Evolutionary conservation across 2,888 invertebrate species (phyloP).

Genomic region (Limnephilus auricula): DNA sequence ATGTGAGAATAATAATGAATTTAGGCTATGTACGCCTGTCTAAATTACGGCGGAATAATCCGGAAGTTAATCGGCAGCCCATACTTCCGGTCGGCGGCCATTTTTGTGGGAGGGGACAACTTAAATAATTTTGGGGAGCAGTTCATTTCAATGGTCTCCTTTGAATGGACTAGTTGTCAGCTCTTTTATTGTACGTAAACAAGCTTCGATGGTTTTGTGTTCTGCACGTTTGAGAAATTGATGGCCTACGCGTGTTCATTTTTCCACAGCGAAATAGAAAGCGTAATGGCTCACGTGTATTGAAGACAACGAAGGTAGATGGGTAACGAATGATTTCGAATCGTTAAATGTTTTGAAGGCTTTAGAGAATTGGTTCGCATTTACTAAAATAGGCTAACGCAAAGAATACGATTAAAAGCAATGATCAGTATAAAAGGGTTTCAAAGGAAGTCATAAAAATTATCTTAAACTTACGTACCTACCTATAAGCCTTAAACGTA

Average conservation of each 20-base stretch:
- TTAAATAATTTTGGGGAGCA: not conserved
- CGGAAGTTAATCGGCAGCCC: slow-evolving; percentile 62
- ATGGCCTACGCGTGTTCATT: not conserved
- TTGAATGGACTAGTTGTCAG: not conserved
- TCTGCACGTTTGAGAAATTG: not conserved
- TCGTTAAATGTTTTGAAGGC: not conserved
- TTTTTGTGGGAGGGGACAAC: slow-evolving; percentile 62
- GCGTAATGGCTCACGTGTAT: not conserved
- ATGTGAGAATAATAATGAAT: slow-evolving; percentile 38
- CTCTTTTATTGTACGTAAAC: not conserved
- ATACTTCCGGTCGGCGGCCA: slow-evolving; percentile 64
- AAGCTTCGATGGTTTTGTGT: not conserved
- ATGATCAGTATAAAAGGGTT: not conserved
- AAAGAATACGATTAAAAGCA: not conserved
- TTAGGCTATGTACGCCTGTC: slow-evolving; percentile 33
- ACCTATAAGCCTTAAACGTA: not conserved
- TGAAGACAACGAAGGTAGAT: not conserved
- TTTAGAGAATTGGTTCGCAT: slow-evolving; percentile 57
- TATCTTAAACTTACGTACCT: not conserved
- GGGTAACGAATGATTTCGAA: not conserved
- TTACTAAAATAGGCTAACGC: not conserved
- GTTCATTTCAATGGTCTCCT: not conserved
- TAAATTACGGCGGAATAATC: slow-evolving; percentile 59
- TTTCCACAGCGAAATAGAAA: not conserved
- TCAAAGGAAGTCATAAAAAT: not conserved